These are phyloP conservation scores for Coryphaenoides rupestris DNA, from an alignment of 2,113 vertebrate genomes.

Conservation along the genomic window DNA sequence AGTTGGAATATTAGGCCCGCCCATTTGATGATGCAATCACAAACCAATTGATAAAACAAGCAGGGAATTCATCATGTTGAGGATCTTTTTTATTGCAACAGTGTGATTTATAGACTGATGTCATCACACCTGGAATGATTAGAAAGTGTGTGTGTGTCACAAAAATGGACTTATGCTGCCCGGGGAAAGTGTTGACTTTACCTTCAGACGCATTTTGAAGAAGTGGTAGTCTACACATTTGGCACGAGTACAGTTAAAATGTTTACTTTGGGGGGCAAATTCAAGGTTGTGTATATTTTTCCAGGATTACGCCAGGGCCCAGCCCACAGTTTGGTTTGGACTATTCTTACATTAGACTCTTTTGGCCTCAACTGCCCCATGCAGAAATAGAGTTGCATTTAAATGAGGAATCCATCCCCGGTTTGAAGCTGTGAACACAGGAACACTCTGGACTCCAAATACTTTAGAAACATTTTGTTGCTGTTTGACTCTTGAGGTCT, in stretches of 20 bases:
- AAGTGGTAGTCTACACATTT: slow-evolving; percentile 38
- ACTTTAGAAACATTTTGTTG: not conserved
- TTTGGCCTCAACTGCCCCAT: slow-evolving; percentile 15
- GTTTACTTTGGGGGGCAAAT: slow-evolving; percentile 7
- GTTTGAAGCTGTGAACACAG: slow-evolving; percentile 9
- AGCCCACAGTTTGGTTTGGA: slow-evolving; percentile 22
- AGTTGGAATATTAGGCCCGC: no score
- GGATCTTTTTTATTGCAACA: no score
- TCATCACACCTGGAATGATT: slow-evolving; percentile 22
- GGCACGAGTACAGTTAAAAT: slow-evolving; percentile 12
- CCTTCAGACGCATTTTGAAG: slow-evolving; percentile 22
- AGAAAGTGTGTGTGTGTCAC: slow-evolving; percentile 22
- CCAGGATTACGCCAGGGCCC: slow-evolving; percentile 17
- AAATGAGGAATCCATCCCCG: slow-evolving; percentile 8
- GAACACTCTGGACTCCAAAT: slow-evolving; percentile 9
- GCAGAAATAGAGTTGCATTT: slow-evolving; percentile 8
- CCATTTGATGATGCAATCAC: no score
- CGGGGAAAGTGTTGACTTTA: slow-evolving; percentile 24
- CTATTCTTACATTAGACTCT: slow-evolving; percentile 32
- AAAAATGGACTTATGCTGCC: slow-evolving; percentile 20
- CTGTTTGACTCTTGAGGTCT: slow-evolving; percentile 17
- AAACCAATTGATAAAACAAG: no score
- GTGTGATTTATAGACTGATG: slow-evolving; percentile 26
- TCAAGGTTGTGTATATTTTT: slow-evolving; percentile 37
- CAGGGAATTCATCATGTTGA: no score